Evolutionary conservation across 53 echinoderm and acorn worm species (phyloP).

Genomic region (Apostichopus leukothele): DNA sequence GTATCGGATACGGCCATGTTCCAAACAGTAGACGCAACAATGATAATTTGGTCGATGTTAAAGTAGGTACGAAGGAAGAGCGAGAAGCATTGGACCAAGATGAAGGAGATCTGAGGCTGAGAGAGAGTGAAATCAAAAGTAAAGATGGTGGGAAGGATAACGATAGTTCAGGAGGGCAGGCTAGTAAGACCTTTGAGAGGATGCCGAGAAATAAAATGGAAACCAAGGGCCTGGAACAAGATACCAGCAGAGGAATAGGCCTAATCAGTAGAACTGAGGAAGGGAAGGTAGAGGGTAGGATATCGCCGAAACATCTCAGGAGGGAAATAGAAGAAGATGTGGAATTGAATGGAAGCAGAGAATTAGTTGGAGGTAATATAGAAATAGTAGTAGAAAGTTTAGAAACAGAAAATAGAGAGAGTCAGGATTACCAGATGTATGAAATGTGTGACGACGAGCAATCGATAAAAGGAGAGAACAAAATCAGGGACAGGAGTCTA

Average conservation of each 20-base stretch:
- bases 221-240: no score
- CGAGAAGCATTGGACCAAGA: not conserved
- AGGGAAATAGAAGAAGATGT: not conserved
- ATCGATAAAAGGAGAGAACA: not conserved
- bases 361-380: not conserved
- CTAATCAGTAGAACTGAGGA: not conserved
- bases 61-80: not conserved
- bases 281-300: not conserved
- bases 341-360: no score
- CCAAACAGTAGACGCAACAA: no score
- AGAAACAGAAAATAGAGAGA: not conserved
- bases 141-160: not conserved
- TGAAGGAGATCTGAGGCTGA: not conserved
- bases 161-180: not conserved
- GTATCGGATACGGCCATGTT: no score
- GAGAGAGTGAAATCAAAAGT: not conserved
- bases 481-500: not conserved
- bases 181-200: not conserved
- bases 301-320: not conserved
- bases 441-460: not conserved
- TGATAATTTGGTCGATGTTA: no score
- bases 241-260: not conserved
- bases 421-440: not conserved
- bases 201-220: no score
- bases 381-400: not conserved